phyloP scores from a whole-genome alignment of 2,888 invertebrate species.

The Torymus tubicola region DNA sequence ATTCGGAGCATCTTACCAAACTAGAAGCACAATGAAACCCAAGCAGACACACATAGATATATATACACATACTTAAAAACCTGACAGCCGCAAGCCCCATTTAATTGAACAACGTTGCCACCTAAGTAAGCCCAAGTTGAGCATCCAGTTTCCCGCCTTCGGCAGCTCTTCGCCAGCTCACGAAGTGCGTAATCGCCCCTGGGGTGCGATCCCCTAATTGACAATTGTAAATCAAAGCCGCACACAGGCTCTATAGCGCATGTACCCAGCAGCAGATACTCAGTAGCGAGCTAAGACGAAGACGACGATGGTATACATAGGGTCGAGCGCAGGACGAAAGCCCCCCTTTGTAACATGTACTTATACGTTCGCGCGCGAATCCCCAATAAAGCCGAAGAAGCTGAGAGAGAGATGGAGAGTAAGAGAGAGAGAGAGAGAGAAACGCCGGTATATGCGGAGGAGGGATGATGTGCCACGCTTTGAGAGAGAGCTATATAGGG shows the following conservation, averaged over 20 bases:
- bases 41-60: too few relatives aligned
- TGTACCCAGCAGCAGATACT: too few relatives aligned
- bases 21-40: too few relatives aligned
- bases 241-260: neutral
- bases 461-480: neutral
- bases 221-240: conserved; percentile 21
- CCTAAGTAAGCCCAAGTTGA: neutral
- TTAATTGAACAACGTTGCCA: too few relatives aligned
- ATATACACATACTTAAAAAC: too few relatives aligned
- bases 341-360: neutral
- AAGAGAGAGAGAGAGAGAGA: conserved; percentile 21
- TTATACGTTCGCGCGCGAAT: neutral
- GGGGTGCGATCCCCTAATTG: neutral
- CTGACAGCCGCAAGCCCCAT: too few relatives aligned
- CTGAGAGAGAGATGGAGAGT: neutral
- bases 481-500: neutral
- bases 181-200: neutral
- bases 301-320: neutral
- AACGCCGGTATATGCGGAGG: neutral
- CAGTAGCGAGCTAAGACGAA: neutral
- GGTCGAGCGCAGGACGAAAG: neutral
- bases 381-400: conserved; percentile 8
- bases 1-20: too few relatives aligned
- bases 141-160: neutral
- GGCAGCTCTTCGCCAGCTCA: neutral